Conservation (phyloP, 2,888 invertebrate genomes). For the Caenorhabditis macrosperma region DNA sequence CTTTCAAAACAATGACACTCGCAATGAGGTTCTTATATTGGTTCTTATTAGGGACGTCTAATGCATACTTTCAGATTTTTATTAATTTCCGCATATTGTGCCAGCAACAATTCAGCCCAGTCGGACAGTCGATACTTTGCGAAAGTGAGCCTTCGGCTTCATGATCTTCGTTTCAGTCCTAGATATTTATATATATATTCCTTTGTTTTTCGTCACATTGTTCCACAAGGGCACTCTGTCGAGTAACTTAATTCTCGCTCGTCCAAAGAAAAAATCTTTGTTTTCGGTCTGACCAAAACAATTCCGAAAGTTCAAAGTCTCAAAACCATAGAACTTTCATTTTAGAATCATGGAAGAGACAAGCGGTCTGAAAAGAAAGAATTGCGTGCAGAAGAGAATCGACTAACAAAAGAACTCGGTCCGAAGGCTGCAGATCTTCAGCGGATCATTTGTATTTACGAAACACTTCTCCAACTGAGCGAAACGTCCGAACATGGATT, state of each 20-base stretch:
- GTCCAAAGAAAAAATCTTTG: not conserved
- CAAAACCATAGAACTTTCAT: not conserved
- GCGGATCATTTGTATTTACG: constrained; percentile 52
- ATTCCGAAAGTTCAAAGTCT: not conserved
- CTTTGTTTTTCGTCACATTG: not conserved
- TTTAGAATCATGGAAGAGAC: constrained; percentile 58
- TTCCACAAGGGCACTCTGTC: not conserved
- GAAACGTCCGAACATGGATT: constrained; percentile 18
- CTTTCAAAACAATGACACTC: constrained; percentile 51
- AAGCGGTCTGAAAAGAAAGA: constrained; percentile 55
- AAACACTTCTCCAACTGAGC: constrained; percentile 30
- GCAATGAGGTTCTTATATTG: constrained; percentile 36
- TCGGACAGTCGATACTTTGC: constrained; percentile 51
- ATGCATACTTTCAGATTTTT: constrained; percentile 28
- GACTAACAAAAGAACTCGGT: constrained; percentile 43
- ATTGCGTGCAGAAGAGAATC: constrained; percentile 40
- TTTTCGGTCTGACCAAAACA: not conserved
- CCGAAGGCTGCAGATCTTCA: constrained; percentile 55
- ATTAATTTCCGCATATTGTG: constrained; percentile 51
- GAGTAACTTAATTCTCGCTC: not conserved
- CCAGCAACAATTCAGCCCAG: constrained; percentile 49
- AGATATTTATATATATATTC: not conserved
- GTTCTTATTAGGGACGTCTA: not conserved
- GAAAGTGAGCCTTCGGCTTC: constrained; percentile 30
- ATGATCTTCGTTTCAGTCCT: not conserved